Evolutionary conservation across 2,797 vertebrate genomes (phyloP).

Genomic region (Cetoscarus ocellatus): DNA sequence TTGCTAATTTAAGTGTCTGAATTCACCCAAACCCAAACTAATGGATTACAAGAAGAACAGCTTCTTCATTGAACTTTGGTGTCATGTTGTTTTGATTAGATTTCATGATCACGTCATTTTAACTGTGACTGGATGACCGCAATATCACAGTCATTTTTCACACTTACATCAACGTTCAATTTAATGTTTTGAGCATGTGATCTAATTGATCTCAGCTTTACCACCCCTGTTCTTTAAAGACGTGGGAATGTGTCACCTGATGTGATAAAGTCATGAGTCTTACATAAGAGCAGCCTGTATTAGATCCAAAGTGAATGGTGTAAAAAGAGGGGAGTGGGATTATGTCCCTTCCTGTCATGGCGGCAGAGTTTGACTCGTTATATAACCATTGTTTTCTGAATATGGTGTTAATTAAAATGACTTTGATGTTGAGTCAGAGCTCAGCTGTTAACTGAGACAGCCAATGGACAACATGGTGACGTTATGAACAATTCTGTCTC

Average conservation of each 20-base stretch:
- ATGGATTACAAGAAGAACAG: too few relatives aligned
- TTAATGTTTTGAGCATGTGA: not conserved
- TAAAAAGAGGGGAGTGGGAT: constrained; percentile 11
- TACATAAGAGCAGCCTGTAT: not conserved
- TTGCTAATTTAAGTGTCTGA: too few relatives aligned
- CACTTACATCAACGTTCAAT: not conserved
- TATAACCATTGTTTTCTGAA: constrained; percentile 51
- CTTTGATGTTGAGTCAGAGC: constrained; percentile 63
- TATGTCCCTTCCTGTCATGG: constrained; percentile 42
- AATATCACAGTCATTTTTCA: too few relatives aligned
- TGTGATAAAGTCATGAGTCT: not conserved
- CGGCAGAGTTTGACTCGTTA: constrained; percentile 48
- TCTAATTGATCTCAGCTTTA: not conserved
- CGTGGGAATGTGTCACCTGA: not conserved
- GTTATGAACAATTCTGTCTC: not conserved
- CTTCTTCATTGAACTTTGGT: too few relatives aligned
- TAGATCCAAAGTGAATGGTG: constrained; percentile 11
- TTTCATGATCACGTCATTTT: too few relatives aligned
- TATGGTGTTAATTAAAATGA: constrained; percentile 53
- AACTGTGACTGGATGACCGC: too few relatives aligned
- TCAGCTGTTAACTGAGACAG: constrained; percentile 45
- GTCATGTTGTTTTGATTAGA: too few relatives aligned
- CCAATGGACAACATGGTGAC: constrained; percentile 33
- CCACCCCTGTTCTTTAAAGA: not conserved
- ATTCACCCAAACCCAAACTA: too few relatives aligned